Percentiles rank a stretch among this genome's conserved stretches.
Conservation (phyloP, 2,797 vertebrate species). For the Calcarius lapponicus region DNA sequence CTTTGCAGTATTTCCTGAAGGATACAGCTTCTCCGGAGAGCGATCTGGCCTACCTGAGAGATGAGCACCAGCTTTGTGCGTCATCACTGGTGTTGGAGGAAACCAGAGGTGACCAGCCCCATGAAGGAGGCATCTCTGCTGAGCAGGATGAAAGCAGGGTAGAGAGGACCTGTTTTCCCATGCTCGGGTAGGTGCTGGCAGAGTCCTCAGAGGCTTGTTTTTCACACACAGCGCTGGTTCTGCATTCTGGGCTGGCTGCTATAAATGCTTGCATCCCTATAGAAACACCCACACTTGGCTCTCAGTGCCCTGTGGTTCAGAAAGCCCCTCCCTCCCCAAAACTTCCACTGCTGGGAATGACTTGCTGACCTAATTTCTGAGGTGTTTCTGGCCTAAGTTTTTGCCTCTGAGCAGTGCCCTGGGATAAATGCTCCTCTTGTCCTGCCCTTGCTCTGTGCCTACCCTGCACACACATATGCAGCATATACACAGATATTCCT, state of each 20-base stretch:
- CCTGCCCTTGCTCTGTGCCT: neutral
- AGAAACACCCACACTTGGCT: neutral
- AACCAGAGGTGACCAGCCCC: neutral
- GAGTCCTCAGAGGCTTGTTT: neutral
- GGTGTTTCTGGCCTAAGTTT: neutral
- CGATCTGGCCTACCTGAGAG: neutral
- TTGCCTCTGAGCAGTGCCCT: neutral
- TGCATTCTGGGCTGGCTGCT: neutral
- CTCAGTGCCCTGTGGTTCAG: neutral
- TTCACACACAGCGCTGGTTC: neutral
- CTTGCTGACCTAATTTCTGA: neutral
- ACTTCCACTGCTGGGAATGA: neutral
- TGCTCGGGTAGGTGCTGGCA: rapidly evolving
- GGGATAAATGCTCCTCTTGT: neutral
- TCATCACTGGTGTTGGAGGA: neutral
- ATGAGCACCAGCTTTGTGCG: neutral
- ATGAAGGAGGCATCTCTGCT: neutral
- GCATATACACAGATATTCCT: rapidly evolving
- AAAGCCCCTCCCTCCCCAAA: neutral
- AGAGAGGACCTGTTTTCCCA: neutral
- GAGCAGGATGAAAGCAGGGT: neutral
- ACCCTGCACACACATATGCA: neutral
- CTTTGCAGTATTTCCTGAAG: neutral
- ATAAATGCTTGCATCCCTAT: neutral
- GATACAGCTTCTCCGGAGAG: neutral